Evolutionary conservation across 2,888 invertebrate genomes (phyloP), one percentile per base, ranked within the genome.

Genomic region (Lochmaea capreae): DNA sequence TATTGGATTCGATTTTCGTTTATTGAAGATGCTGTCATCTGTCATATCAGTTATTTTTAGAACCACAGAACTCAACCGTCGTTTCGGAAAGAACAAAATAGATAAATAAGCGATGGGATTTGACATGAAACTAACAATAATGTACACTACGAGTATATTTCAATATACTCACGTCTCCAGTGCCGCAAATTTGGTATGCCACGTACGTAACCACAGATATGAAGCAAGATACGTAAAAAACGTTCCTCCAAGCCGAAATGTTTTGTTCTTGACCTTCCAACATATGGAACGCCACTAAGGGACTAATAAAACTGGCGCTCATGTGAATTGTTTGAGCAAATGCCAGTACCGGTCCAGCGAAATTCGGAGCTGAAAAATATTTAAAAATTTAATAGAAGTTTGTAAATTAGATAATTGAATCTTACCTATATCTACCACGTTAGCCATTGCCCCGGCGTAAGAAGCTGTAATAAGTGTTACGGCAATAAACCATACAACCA

Each of bases 271-370:
- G 89, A 77, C 90, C 87, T 78, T 90, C 87, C 26, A 92, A 89
- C 72, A 93, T 85, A 76, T 90, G 86, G 77, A 92, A 92, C 77
- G 91, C 90, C 18, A 89, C 90, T 70, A 92, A 84, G 0, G 93
- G 93, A 66, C 92, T 92, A 52, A 93, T 82, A 83, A 93, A 93
- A 81, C 92, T 92, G 42, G 93, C 93, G 12, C 91, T 90, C 93
- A 93, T 93, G 85, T 93, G 93, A 80, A 93, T 92, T n/a, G 93
- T 93, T 87, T 93, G 93, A 79, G 93, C 92, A 84, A 93, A 93
- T 14, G 93, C 93, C 78, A 93, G 85, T 62, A 93, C 92, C 46
- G 93, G 92, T 67, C 91, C 94, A 67, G 94, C 93, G 81, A 92
- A 91, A 87, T 94, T 93, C n/a, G 94, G 93, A 0, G 93, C 93